A percentile compares a stretch with the other conserved stretches of the same genome.
Evolutionary conservation across 2,797 vertebrate species (phyloP).

Genomic region (Gallinago nigripennis): DNA sequence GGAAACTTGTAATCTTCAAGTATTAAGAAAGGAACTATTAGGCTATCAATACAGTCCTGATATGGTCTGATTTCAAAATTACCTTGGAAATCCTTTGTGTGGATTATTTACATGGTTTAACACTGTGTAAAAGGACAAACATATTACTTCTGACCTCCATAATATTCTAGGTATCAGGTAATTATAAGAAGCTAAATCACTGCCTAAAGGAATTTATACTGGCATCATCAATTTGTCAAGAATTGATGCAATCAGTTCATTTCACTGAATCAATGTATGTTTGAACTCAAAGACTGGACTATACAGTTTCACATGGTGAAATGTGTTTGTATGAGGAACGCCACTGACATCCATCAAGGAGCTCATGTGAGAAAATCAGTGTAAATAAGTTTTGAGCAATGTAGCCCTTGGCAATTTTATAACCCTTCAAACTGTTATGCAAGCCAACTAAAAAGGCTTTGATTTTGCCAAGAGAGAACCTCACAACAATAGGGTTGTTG

Average conservation of each 20-base stretch:
- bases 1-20: background rate
- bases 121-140: background rate
- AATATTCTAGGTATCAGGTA: background rate
- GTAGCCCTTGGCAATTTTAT: slow-evolving; percentile 7
- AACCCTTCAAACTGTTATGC: slow-evolving; percentile 28
- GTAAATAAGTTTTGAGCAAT: background rate
- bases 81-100: background rate
- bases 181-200: background rate
- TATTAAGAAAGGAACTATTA: background rate
- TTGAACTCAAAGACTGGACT: background rate
- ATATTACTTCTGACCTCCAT: background rate
- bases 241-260: background rate
- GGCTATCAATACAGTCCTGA: background rate
- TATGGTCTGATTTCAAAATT: background rate
- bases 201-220: background rate
- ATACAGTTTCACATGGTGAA: background rate
- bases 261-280: background rate
- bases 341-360: background rate
- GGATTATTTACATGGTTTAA: background rate
- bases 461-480: slow-evolving; percentile 22
- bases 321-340: background rate
- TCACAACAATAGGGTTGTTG: slow-evolving; percentile 13
- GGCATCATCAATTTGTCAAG: background rate
- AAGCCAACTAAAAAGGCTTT: slow-evolving; percentile 49
- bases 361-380: background rate